phyloP scores from a whole-genome alignment of 2,113 vertebrate genomes.

The Marmota flaviventris region DNA sequence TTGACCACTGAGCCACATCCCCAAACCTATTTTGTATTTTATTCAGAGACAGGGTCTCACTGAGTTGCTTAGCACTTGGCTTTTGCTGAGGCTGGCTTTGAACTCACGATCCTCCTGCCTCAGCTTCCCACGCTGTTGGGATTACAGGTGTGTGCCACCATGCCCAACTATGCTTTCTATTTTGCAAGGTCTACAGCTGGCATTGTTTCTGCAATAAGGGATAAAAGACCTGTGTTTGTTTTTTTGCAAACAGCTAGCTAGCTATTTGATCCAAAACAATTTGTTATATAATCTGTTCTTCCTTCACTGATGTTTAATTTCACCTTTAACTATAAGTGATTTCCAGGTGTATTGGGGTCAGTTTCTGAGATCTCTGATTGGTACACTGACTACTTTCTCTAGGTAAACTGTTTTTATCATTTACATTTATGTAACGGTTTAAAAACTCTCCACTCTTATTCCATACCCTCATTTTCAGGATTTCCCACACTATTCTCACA shows the following conservation, averaged over 20 bases:
- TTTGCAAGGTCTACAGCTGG: not conserved
- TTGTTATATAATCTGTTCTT: not conserved
- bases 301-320: not conserved
- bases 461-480: not conserved
- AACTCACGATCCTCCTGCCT: no score
- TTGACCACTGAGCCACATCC: no score
- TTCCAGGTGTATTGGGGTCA: not conserved
- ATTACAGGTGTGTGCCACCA: no score
- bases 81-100: no score
- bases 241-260: conserved; percentile 50
- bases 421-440: not conserved
- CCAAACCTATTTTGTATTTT: no score
- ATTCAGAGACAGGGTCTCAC: no score
- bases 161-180: not conserved
- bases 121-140: no score
- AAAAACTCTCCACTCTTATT: not conserved
- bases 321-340: not conserved
- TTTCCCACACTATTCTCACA: not conserved
- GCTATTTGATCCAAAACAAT: not conserved
- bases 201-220: conserved; percentile 17
- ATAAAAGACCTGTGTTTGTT: not conserved
- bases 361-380: not conserved
- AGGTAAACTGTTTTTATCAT: not conserved
- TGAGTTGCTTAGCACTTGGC: no score
- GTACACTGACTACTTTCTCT: not conserved